Evolutionary conservation across 2,113 vertebrate genomes (phyloP).

Genomic region (Octodon degus): DNA sequence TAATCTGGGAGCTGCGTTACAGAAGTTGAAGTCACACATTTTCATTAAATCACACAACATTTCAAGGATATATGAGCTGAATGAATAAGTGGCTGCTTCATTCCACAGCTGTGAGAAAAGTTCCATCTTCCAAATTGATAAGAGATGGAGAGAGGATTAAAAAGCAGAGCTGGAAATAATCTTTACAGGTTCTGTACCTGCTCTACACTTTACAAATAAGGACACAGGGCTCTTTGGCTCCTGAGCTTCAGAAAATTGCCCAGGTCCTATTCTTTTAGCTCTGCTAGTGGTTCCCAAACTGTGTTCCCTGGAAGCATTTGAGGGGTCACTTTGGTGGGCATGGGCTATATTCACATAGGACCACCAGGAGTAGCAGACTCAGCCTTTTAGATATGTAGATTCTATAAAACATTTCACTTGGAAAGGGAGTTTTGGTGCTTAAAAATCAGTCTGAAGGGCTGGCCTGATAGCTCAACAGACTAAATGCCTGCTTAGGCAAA

Average conservation of each 20-base stretch:
- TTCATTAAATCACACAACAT: slow-evolving; percentile 73
- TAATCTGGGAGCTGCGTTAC: slow-evolving; percentile 69
- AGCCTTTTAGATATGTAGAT: not conserved
- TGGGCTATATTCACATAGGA: not conserved
- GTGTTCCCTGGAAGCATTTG: not conserved
- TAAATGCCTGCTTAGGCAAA: no score
- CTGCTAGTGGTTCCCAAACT: not conserved
- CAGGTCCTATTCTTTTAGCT: not conserved
- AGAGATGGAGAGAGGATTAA: not conserved
- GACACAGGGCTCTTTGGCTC: not conserved
- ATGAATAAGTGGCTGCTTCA: slow-evolving; percentile 57
- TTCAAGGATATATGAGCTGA: slow-evolving; percentile 50
- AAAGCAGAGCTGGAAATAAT: not conserved
- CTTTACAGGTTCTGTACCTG: not conserved
- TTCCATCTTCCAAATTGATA: not conserved
- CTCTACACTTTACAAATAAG: not conserved
- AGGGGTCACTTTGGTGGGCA: not conserved
- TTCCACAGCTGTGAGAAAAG: not conserved
- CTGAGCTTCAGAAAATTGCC: not conserved
- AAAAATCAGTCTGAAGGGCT: not conserved
- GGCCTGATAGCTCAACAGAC: no score
- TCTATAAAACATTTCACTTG: slow-evolving; percentile 1
- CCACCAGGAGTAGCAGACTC: not conserved
- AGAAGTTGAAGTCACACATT: slow-evolving; percentile 62
- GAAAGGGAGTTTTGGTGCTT: not conserved